Base-by-base conservation (phyloP, 2,888 invertebrate species). In the Nudaria mundana region DNA sequence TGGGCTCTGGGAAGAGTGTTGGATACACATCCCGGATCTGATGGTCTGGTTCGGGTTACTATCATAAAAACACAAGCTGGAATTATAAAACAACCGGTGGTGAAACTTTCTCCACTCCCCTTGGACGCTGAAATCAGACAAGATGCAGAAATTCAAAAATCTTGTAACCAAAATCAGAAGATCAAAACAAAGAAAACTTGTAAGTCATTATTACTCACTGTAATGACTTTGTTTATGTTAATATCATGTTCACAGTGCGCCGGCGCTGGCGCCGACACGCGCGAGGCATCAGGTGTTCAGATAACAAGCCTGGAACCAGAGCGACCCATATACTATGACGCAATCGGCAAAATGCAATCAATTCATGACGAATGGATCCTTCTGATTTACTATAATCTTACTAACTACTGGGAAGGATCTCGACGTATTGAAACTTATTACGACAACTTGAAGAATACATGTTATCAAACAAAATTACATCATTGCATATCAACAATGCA, bases 361-460 rank as follows among this genome's bases (percentile, higher is more conserved):
- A 40, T 40, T 25, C 40, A 41, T 13, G 31, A 40, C n/a, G 31
- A 40, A 8, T 40, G 34, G 40, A 24, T 6, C 7, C n/a, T 40
- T n/a, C 16, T 40, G 2, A 40, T 29, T n/a, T 40, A 30, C 6
- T 40, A 40, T 8, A 40, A 40, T n/a, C 25, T 44, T 33, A 7
- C 24, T 7, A 24, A 5, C 1, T 24, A 24, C 10, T 24, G 24
- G 24, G 8, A 5, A 7, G 10, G 24, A 24, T 4, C 10, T 7
- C 24, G 8, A 24, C 6, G 8, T 24, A 7, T 24, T 24, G 11
- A 24, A 24, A 24, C 5, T 8, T 20, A 20, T 8, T 20, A 7
- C 5, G 7, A 20, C 3, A 8, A 10, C 1, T n/a, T 28, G 5
- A 12, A 6, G 25, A 28, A 11, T 2, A 28, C 6, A 5, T 14